Evolutionary conservation across 1,140 invertebrate genomes (phyloP).

Genomic region (Drosophila funebris): DNA sequence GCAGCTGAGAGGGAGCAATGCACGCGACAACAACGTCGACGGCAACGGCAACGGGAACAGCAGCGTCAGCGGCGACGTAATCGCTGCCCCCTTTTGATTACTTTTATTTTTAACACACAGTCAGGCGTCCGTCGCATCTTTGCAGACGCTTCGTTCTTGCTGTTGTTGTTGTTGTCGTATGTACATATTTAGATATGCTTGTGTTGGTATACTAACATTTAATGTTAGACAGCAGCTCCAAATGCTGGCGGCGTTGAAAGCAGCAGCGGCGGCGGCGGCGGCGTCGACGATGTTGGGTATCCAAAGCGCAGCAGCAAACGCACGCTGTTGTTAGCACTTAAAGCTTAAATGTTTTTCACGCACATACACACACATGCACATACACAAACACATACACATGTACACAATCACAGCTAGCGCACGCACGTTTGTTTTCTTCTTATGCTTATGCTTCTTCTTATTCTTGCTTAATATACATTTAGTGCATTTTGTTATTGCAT

Average conservation of each 20-base stretch:
- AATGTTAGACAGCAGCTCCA: slow-evolving; percentile 57
- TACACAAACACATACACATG: background rate
- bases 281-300: slow-evolving; percentile 27
- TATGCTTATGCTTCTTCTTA: slow-evolving; percentile 9
- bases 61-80: slow-evolving; percentile 35
- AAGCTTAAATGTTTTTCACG: slow-evolving; percentile 52
- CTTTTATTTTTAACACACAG: slow-evolving; percentile 64
- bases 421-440: slow-evolving; percentile 48
- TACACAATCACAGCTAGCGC: slow-evolving; percentile 29
- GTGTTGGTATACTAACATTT: slow-evolving; percentile 75
- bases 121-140: slow-evolving; percentile 43
- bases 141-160: slow-evolving; percentile 37
- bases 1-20: slow-evolving; percentile 74
- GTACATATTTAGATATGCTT: slow-evolving; percentile 35
- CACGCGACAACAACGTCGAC: slow-evolving; percentile 56
- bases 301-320: slow-evolving; percentile 47
- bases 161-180: slow-evolving; percentile 11
- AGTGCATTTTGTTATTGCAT: slow-evolving; percentile 39
- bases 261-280: slow-evolving; percentile 21
- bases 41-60: slow-evolving; percentile 31
- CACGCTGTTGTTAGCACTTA: slow-evolving; percentile 35
- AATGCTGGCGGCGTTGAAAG: slow-evolving; percentile 28
- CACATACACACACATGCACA: slow-evolving; percentile 14
- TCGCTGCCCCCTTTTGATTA: slow-evolving; percentile 66
- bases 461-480: slow-evolving; percentile 20